Base-by-base conservation (phyloP, 2,888 invertebrate genomes). In the Oscheius sp. region DNA sequence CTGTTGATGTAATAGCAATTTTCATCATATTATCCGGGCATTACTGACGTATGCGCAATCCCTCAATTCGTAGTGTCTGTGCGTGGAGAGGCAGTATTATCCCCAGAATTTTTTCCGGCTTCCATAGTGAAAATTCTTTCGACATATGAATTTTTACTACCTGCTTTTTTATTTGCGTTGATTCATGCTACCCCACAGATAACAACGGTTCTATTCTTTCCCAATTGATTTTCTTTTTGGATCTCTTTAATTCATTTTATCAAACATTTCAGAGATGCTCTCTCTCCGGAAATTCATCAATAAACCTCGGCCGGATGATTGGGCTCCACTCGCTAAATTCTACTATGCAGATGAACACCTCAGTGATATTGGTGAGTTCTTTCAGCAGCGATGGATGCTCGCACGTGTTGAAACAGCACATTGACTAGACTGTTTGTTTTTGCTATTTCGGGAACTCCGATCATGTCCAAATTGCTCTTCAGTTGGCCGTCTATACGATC, bases 261-360 rank as follows among this genome's bases (percentile, higher is more conserved):
- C n/a, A n/a, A n/a, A 3, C 25, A 12, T 57, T 57, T 25, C 64
- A 58, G 65, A 63, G 69, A 85, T 85, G 86, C 83, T 83, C 69
- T 82, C 84, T 48, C 73, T 85, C 58, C 81, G 84, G 53, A 86
- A 84, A 72, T 73, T 85, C 67, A 78, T 84, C 70, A 83, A 82
- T 70, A 85, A 86, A 72, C 85, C 85, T 52, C 71, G 84, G 50
- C 82, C 83, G 31, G 84, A 84, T 61, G 84, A 84, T 69, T 84
- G 84, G 84, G 80, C 83, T 34, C 84, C 84, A 33, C 65, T 84
- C 48, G 84, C 84, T 2, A 77, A 84, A 64, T 97, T 98, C 89
- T 98, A 95, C 90, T 95, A 93, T 89, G 96, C 97, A 33, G 97
- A 98, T 89, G 95, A 96, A 87, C 94, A 95, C 34, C 90, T 98